Conservation (phyloP, 2,797 vertebrate genomes). For the Eleutherodactylus coqui region DNA sequence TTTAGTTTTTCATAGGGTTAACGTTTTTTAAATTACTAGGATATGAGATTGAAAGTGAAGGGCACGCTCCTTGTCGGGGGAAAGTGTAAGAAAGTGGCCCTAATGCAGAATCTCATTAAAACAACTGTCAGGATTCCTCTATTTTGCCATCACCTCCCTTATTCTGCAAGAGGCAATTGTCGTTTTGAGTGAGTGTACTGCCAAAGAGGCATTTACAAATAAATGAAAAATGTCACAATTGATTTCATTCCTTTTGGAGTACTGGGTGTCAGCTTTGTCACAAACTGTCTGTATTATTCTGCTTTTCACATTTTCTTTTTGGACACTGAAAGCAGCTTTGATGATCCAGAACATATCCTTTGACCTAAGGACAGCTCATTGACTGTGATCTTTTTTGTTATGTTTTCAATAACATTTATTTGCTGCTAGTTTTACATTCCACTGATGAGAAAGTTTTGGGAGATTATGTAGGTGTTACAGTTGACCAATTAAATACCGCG, state of each 20-base stretch:
- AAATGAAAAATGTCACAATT: conserved; percentile 99
- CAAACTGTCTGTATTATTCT: conserved; percentile 91
- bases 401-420: conserved; percentile 68
- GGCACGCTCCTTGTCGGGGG: conserved; percentile 79
- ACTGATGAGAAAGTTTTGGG: conserved; percentile 10
- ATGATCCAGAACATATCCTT: conserved; percentile 78
- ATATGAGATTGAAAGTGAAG: conserved; percentile 88
- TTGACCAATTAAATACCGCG: conserved; percentile 23
- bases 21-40: conserved; percentile 81
- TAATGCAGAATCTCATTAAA: conserved; percentile 97
- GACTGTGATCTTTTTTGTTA: conserved; percentile 82
- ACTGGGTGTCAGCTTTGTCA: conserved; percentile 91
- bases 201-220: conserved; percentile 99
- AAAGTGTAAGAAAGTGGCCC: conserved; percentile 83
- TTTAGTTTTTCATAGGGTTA: conserved; percentile 82
- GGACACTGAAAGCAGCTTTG: conserved; percentile 83
- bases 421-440: conserved; percentile 24
- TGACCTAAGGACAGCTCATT: conserved; percentile 80
- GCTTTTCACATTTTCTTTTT: conserved; percentile 80
- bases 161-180: conserved; percentile 89
- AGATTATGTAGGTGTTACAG: not conserved
- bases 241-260: conserved; percentile 87
- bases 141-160: conserved; percentile 86
- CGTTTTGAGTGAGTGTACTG: conserved; percentile 90
- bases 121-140: conserved; percentile 92